Conservation (phyloP, 2,888 invertebrate genomes). For the Drosophila cracens region DNA sequence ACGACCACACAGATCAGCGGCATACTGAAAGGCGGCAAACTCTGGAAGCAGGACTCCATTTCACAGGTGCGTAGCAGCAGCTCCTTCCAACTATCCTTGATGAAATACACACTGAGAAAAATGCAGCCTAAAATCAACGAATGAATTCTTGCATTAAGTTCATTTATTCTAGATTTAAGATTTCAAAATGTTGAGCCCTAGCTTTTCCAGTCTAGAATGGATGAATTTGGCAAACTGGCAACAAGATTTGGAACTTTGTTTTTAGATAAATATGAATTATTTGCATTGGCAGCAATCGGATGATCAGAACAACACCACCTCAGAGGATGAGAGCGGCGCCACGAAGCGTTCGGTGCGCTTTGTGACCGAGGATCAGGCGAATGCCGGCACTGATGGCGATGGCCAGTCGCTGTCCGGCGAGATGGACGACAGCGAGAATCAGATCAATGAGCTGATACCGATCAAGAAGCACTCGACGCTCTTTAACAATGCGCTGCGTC, state of each 20-base stretch:
- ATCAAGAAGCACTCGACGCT: slow-evolving; percentile 85
- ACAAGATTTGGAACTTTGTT: neutral
- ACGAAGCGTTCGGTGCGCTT: slow-evolving; percentile 89
- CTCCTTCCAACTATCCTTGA: neutral
- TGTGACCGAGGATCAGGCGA: slow-evolving; percentile 86
- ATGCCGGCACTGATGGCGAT: slow-evolving; percentile 78
- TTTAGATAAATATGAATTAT: neutral
- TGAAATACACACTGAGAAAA: neutral
- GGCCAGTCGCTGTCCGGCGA: slow-evolving; percentile 71
- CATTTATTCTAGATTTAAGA: neutral
- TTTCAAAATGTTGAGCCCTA: neutral
- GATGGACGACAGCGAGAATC: slow-evolving; percentile 82
- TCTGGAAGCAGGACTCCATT: slow-evolving; percentile 89
- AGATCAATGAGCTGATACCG: slow-evolving; percentile 84
- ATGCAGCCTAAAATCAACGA: neutral
- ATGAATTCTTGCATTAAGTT: no score
- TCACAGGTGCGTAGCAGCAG: slow-evolving; percentile 85
- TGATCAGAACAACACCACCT: slow-evolving; percentile 83
- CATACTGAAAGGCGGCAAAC: slow-evolving; percentile 91
- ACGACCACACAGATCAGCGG: slow-evolving; percentile 89
- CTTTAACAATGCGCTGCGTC: slow-evolving; percentile 84
- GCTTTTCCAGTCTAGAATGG: neutral
- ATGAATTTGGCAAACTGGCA: neutral
- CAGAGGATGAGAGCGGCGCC: slow-evolving; percentile 86
- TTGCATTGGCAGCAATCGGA: slow-evolving; percentile 75